Evolutionary conservation across 1,140 invertebrate species (phyloP), one percentile per base, ranked within the genome.

Genomic region (Agrilus planipennis): DNA sequence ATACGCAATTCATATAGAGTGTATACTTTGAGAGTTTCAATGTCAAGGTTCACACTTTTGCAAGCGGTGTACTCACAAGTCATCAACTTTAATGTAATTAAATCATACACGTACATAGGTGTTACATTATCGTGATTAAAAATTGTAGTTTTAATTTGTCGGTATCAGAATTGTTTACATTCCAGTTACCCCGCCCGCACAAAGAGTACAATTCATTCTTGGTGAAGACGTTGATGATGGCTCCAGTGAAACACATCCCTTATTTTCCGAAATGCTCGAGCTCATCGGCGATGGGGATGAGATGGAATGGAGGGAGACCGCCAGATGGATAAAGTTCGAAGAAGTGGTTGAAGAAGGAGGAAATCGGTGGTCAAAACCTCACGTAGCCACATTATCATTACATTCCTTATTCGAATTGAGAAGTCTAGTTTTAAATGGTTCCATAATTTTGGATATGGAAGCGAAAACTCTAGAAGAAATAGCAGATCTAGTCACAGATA

Each of bases 231-330:
- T 84, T 32, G 86, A 88, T 54, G 85, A 93, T 64, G 83, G 77
- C 21, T 79, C 75, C 19, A 78, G 84, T 53, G 81, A 84, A 68
- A 78, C 81, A 15, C 86, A 88, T 68, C 86, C 86, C 1, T 65
- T 91, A 10, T 97, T 97, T 69, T 93, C 89, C 39, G 91, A 97
- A 69, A 91, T 96, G 88, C 89, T 89, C 53, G 90, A 93, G 58
- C 73, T 96, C 43, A 77, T 86, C 37, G 76, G 74, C 49, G 84
- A 87, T 27, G 86, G 88, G 40, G 86, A 87, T 39, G 85, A 90
- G 50, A 77, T 89, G 61, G 84, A 92, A 70, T 95, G 91, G 91
- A 92, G 91, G 61, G 91, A 95, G 69, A 94, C 90, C n/a, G 91
- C 90, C 14, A 79, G 89, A 53, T 93, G 89, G 89, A 88, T 94